These are phyloP conservation scores for Solenopsis invicta DNA, from an alignment of 1,140 invertebrate species.

Conservation along the genomic window DNA sequence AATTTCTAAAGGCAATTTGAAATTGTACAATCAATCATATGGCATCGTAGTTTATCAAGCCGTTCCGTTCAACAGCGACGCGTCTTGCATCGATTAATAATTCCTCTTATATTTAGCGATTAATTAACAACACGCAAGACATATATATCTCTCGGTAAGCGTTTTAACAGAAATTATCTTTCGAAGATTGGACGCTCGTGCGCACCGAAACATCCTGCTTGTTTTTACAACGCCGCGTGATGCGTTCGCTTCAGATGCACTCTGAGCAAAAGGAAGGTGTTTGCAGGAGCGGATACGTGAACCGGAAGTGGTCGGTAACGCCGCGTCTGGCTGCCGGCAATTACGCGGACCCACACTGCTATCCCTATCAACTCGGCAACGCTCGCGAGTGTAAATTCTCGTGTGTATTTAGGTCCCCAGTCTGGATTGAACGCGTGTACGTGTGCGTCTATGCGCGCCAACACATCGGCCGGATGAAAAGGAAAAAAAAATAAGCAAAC, in stretches of 20 bases:
- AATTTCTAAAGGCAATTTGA: not conserved
- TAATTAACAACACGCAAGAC: not conserved
- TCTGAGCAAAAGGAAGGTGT: constrained; percentile 80
- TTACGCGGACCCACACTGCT: constrained; percentile 80
- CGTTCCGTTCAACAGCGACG: not conserved
- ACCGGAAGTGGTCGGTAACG: constrained; percentile 84
- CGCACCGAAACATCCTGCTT: not conserved
- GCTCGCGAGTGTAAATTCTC: constrained; percentile 62
- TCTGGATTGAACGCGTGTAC: constrained; percentile 24
- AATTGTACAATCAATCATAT: not conserved
- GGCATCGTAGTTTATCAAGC: not conserved
- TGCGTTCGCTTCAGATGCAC: constrained; percentile 57
- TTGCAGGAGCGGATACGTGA: constrained; percentile 83
- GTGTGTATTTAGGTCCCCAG: constrained; percentile 48
- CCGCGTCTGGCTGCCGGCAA: constrained; percentile 81
- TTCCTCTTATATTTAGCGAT: not conserved
- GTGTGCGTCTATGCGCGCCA: constrained; percentile 13
- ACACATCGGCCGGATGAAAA: constrained; percentile 68
- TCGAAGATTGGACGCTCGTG: not conserved
- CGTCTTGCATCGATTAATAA: not conserved
- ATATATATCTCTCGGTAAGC: not conserved
- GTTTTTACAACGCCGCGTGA: constrained; percentile 36
- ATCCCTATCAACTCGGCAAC: constrained; percentile 78
- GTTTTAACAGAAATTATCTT: constrained; percentile 1
- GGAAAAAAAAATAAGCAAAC: constrained; percentile 55